Conservation (phyloP, 2,113 vertebrate genomes). For the Zosterops hypoxanthus region DNA sequence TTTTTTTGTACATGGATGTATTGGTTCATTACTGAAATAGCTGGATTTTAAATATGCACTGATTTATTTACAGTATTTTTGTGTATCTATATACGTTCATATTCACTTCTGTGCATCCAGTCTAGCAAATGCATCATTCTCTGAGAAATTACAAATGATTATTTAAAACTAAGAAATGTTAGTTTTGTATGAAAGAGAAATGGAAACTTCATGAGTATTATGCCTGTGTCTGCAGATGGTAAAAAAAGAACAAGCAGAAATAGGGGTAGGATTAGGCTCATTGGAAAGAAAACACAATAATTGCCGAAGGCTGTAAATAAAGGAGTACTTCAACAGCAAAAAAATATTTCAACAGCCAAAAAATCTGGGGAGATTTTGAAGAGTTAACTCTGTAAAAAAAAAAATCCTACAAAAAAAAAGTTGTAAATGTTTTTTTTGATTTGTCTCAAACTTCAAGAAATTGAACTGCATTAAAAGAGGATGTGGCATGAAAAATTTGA, state of each 20-base stretch:
- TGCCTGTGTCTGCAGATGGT: not conserved
- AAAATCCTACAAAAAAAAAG: not conserved
- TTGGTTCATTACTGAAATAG: not conserved
- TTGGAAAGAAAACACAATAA: not conserved
- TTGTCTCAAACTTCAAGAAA: not conserved
- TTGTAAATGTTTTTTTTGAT: not conserved
- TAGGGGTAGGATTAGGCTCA: not conserved
- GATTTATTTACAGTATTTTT: not conserved
- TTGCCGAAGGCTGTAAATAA: not conserved
- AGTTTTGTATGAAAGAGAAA: not conserved
- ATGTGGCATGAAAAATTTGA: conserved; percentile 39
- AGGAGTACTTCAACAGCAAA: not conserved
- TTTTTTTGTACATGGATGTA: not conserved
- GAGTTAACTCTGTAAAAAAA: not conserved
- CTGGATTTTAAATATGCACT: not conserved
- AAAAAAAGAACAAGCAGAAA: not conserved
- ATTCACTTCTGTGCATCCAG: not conserved
- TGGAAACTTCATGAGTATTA: not conserved
- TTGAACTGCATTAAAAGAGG: not conserved
- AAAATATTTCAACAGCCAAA: not conserved
- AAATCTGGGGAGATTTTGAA: not conserved
- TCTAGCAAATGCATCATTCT: not conserved
- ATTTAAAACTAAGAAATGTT: not conserved
- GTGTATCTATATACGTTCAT: not conserved
- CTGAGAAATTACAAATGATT: not conserved